phyloP scores from a whole-genome alignment of 2,797 vertebrate genomes.

The Kryptolebias ocellatus region DNA sequence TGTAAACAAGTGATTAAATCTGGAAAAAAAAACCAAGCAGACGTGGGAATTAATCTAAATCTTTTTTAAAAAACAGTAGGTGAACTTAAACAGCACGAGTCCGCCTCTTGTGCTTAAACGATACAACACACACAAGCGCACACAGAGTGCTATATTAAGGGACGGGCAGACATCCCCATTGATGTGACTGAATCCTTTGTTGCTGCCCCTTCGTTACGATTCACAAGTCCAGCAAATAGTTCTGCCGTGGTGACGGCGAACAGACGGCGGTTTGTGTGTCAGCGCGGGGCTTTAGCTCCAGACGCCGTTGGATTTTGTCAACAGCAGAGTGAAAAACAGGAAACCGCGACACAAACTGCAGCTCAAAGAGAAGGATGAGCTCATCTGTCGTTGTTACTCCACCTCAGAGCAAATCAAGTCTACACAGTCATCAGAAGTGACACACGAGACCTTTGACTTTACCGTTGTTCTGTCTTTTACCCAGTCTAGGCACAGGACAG shows the following conservation, averaged over 20 bases:
- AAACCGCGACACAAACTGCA: slow-evolving; percentile 64
- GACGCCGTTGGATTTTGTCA: slow-evolving; percentile 67
- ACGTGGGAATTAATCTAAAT: slow-evolving; percentile 5
- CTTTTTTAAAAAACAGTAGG: slow-evolving; percentile 1
- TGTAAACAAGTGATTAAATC: slow-evolving; percentile 88
- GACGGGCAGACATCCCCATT: slow-evolving; percentile 50
- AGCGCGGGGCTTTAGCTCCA: slow-evolving; percentile 54
- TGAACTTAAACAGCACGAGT: slow-evolving; percentile 3
- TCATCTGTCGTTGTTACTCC: slow-evolving; percentile 34
- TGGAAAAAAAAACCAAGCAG: slow-evolving; percentile 50
- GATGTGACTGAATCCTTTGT: slow-evolving; percentile 73
- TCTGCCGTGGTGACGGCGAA: slow-evolving; percentile 49
- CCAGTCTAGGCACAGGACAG: no score
- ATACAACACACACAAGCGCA: slow-evolving; percentile 39
- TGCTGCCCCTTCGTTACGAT: slow-evolving; percentile 55
- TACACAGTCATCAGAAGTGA: slow-evolving; percentile 13
- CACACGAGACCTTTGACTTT: neutral
- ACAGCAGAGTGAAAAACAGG: slow-evolving; percentile 75
- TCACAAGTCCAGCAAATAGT: slow-evolving; percentile 45
- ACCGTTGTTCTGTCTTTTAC: neutral
- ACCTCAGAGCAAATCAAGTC: slow-evolving; percentile 15
- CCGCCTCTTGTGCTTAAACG: slow-evolving; percentile 41
- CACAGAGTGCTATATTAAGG: slow-evolving; percentile 52
- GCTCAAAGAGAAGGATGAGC: slow-evolving; percentile 26
- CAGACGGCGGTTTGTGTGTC: slow-evolving; percentile 68